Conservation (phyloP, 2,797 vertebrate genomes). For the Rhinatrema bivittatum region DNA sequence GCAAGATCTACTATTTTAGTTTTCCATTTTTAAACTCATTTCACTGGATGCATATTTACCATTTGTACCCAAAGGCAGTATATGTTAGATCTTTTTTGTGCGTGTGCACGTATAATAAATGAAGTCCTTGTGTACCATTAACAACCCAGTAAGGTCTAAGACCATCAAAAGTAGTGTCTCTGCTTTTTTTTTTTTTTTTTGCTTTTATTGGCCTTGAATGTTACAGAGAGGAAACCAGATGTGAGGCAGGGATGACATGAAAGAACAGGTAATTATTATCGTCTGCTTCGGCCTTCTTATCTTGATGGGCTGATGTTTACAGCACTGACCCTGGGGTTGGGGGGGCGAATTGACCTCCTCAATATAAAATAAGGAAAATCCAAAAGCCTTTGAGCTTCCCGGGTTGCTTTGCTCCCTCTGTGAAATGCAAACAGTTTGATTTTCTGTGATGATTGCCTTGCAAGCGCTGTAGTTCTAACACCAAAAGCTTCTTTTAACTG, state of each 20-base stretch:
- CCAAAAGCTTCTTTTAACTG: conserved; percentile 3
- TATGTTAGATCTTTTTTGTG: accelerated
- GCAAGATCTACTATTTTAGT: accelerated
- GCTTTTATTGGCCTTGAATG: conserved; percentile 58
- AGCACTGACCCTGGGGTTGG: conserved; percentile 37
- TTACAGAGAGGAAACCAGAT: conserved; percentile 62
- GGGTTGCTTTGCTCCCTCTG: conserved; percentile 8
- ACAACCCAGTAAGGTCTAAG: conserved; percentile 1
- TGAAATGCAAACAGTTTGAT: conserved; percentile 19
- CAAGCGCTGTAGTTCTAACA: not conserved
- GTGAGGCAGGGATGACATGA: conserved; percentile 58
- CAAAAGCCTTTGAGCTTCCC: conserved; percentile 21
- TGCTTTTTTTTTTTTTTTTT: conserved; percentile 41
- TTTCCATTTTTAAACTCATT: not conserved
- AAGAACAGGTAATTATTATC: conserved; percentile 67
- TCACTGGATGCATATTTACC: not conserved
- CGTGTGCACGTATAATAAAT: not conserved
- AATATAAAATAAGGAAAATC: conserved; percentile 27
- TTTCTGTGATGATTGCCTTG: not conserved
- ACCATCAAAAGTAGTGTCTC: conserved; percentile 20
- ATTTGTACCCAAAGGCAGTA: not conserved
- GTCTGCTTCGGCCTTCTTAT: conserved; percentile 65
- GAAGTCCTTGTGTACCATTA: not conserved
- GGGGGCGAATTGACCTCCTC: conserved; percentile 34
- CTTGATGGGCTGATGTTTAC: conserved; percentile 53